Evolutionary conservation across 2,888 invertebrate species (phyloP).

Genomic region (Drosophila tanythrix): DNA sequence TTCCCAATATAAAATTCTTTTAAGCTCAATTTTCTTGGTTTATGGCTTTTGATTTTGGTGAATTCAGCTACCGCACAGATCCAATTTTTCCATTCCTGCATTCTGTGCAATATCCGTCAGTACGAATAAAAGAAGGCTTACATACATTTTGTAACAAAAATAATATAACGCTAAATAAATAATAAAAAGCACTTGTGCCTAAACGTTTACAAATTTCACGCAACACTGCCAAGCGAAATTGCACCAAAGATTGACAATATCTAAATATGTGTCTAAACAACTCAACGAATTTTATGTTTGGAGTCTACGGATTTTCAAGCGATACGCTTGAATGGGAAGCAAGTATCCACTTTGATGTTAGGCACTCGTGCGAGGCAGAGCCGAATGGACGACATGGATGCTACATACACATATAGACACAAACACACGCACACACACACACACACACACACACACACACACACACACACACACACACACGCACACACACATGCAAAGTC

Average conservation of each 20-base stretch:
- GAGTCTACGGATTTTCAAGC: constrained; percentile 18
- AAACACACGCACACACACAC: too few species aligned
- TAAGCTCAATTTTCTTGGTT: background rate
- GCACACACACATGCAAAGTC: background rate
- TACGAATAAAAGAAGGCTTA: background rate
- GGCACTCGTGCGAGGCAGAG: constrained; percentile 65
- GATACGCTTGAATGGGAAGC: constrained; percentile 44
- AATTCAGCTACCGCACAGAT: background rate
- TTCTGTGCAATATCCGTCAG: background rate
- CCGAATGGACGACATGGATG: constrained; percentile 26
- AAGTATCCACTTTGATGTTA: constrained; percentile 70
- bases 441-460: constrained; percentile 4
- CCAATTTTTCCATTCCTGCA: background rate
- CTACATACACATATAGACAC: background rate
- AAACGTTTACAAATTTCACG: constrained; percentile 42
- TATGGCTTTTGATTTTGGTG: background rate
- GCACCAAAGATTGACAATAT: constrained; percentile 33
- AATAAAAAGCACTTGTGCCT: background rate
- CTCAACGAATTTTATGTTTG: constrained; percentile 33
- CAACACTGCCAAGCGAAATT: constrained; percentile 41
- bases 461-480: background rate
- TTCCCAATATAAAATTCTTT: background rate
- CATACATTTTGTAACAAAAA: background rate
- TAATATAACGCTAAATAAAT: background rate
- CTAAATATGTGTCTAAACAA: constrained; percentile 42